phyloP scores from a whole-genome alignment of 2,113 vertebrate species.

The Eolophus roseicapilla region DNA sequence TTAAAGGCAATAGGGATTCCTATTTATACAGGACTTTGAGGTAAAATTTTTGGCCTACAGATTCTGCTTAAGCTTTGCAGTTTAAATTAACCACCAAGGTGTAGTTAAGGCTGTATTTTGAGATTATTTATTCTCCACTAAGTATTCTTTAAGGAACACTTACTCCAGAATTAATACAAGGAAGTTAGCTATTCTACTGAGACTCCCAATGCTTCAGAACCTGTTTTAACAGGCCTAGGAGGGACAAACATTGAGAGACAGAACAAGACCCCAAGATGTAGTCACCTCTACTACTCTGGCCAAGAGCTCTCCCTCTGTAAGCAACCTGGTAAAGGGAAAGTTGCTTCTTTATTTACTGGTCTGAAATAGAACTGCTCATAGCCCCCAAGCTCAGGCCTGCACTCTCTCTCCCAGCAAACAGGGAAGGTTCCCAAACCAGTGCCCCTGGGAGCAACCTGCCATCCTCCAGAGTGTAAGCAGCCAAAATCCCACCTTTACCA shows the following conservation, averaged over 20 bases:
- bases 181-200: neutral
- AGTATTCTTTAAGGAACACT: neutral
- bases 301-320: neutral
- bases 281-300: neutral
- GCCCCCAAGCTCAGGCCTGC: too few relatives aligned
- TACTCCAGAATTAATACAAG: neutral
- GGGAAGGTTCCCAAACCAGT: neutral
- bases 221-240: neutral
- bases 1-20: neutral
- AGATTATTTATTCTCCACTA: neutral
- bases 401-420: accelerated
- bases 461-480: neutral
- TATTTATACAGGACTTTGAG: neutral
- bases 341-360: neutral
- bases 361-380: neutral
- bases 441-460: neutral
- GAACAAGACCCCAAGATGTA: neutral
- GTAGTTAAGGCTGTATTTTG: neutral
- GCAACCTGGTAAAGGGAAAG: neutral
- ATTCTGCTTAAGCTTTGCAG: neutral
- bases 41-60: neutral
- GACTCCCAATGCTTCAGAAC: neutral
- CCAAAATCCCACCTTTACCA: neutral
- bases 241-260: neutral
- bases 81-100: neutral